phyloP scores from a whole-genome alignment of 2,113 vertebrate species.

The Tragelaphus scriptus region DNA sequence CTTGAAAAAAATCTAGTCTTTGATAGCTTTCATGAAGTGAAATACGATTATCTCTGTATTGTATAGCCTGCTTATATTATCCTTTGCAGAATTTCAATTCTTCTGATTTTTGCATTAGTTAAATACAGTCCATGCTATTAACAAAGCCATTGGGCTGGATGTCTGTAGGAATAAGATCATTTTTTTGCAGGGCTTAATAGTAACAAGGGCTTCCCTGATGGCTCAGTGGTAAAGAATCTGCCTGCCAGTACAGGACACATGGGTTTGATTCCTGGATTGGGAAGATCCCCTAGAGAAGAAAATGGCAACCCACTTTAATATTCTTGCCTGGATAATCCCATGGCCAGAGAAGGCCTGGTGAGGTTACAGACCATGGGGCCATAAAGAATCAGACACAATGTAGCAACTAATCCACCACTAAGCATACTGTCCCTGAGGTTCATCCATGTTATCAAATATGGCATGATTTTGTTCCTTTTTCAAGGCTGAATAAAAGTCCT shows the following conservation, averaged over 20 bases:
- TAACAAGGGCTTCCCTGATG: not conserved
- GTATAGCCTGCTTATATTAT: not conserved
- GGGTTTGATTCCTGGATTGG: not conserved
- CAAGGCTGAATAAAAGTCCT: not conserved
- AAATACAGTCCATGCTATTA: not conserved
- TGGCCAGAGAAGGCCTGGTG: not conserved
- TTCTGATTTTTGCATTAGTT: constrained; percentile 7
- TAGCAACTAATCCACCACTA: not conserved
- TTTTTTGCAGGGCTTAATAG: not conserved
- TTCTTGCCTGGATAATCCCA: not conserved
- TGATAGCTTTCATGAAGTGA: not conserved
- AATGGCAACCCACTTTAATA: not conserved
- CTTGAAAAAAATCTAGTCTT: not conserved
- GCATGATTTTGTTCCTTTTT: not conserved
- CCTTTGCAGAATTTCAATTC: not conserved
- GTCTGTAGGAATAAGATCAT: not conserved
- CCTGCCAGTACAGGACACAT: not conserved
- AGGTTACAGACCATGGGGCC: not conserved
- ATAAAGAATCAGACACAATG: not conserved
- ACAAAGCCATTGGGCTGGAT: not conserved
- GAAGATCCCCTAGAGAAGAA: not conserved
- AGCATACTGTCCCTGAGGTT: not conserved
- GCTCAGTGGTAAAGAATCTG: not conserved
- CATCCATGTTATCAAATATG: not conserved
- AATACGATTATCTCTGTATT: not conserved